Conservation (phyloP, 2,888 invertebrate genomes). For the Meloe dianella region DNA sequence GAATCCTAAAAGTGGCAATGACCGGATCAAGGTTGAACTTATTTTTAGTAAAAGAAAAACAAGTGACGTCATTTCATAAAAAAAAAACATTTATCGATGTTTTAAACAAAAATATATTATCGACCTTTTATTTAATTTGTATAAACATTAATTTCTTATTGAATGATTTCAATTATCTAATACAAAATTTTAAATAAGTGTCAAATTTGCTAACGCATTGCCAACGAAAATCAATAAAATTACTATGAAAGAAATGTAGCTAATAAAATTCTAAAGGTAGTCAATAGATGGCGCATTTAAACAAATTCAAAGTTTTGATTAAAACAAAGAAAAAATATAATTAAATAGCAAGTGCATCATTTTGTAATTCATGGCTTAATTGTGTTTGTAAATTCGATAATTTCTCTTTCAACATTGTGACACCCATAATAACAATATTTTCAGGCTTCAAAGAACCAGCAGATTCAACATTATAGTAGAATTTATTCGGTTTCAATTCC, state of each 20-base stretch:
- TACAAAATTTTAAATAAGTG: no score
- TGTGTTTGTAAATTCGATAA: constrained; percentile 94
- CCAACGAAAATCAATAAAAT: not conserved
- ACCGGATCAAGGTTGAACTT: constrained; percentile 1
- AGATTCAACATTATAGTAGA: constrained; percentile 96
- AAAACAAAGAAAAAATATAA: not conserved
- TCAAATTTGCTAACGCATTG: not conserved
- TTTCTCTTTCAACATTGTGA: constrained; percentile 92
- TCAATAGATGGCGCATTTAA: not conserved
- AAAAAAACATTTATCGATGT: no score
- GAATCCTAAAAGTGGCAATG: not conserved
- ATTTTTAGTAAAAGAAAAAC: no score
- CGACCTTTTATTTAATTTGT: no score
- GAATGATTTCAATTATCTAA: no score
- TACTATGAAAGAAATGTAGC: no score
- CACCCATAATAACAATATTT: constrained; percentile 95
- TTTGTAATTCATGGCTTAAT: constrained; percentile 84
- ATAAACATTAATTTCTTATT: no score
- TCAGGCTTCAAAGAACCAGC: constrained; percentile 94
- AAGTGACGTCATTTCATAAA: no score
- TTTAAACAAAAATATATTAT: no score
- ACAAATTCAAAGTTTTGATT: not conserved
- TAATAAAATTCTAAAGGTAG: no score
- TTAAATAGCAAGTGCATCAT: constrained; percentile 79
- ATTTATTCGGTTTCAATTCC: constrained; percentile 95